Percentiles rank a stretch among this genome's conserved stretches.
phyloP scores from a whole-genome alignment of 2,797 vertebrate species.

The Martes flavigula region DNA sequence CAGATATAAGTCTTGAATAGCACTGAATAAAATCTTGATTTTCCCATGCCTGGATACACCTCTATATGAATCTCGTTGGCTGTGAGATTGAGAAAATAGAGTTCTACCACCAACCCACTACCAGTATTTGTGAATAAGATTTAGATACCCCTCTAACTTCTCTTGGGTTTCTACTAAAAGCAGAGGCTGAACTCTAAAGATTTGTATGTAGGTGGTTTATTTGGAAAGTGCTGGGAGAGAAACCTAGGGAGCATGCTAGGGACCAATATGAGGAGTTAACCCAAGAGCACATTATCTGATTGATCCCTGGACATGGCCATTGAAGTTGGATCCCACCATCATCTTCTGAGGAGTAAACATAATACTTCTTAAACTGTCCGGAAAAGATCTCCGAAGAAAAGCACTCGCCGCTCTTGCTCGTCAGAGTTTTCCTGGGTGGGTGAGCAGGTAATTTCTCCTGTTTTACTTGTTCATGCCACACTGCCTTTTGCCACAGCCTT shows the following conservation, averaged over 20 bases:
- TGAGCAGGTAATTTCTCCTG: accelerated
- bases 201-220: neutral
- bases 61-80: neutral
- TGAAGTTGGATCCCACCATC: neutral
- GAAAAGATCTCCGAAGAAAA: neutral
- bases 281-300: neutral
- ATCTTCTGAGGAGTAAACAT: neutral
- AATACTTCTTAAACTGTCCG: neutral
- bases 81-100: neutral
- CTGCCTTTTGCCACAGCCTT: neutral
- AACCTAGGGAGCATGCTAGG: accelerated
- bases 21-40: neutral
- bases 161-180: neutral
- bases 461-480: accelerated
- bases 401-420: neutral
- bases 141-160: neutral
- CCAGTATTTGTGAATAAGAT: neutral
- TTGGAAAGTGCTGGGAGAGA: neutral
- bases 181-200: neutral
- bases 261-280: neutral
- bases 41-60: neutral
- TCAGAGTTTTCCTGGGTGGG: too few species aligned
- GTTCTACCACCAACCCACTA: neutral
- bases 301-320: neutral
- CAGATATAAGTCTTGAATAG: neutral